Base-by-base conservation (phyloP, 2,113 vertebrate species). In the Sphaerodactylus townsendi region DNA sequence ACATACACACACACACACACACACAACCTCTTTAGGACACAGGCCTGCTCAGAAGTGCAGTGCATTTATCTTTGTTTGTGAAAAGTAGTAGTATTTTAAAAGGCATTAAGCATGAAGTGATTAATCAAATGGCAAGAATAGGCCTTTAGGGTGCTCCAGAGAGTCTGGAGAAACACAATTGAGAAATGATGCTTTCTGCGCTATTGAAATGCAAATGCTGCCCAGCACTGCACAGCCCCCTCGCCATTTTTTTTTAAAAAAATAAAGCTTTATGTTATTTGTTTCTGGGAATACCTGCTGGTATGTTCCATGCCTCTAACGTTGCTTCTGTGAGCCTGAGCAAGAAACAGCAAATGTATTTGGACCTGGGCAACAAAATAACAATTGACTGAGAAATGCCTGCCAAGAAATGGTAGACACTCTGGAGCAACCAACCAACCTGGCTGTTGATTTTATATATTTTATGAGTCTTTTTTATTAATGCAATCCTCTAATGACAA, bases 201-300 rank as follows among this genome's bases (percentile, higher is more conserved):
- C 88, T 83, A 93, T 89, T 95, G 89, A 94, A 89, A 95, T 93
- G 93, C 88, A 94, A 94, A 94, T 94, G 53, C 39, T 46, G 53
- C 74, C 37, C 68, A 48, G 71, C 80, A 79, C 84, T 86, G 75
- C 81, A 84, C 79, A 86, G 62, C 25, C 76, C 66, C 65, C 87
- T 91, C 83, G 56, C 75, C 81, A 89, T 62, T 62, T 62, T 28
- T 23, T 56, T 56, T 53, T 19, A 50, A n/a, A n/a, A n/a, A n/a
- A n/a, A 30, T 30, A 21, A 62, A 14, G n/a, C 79, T 77, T 66
- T 68, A 79, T 79, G 13, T 71, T 46, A 66, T 77, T 93, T 90
- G 48, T 92, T 92, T 84, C 86, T 85, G 81, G 48, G 15, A 53
- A 87, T 88, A 44, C 76, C 87, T 87, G 81, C 88, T 90, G 46